A percentile compares a stretch with the other conserved stretches of the same genome.
Conservation (phyloP, 2,797 vertebrate species). For the Gallinago nigripennis region DNA sequence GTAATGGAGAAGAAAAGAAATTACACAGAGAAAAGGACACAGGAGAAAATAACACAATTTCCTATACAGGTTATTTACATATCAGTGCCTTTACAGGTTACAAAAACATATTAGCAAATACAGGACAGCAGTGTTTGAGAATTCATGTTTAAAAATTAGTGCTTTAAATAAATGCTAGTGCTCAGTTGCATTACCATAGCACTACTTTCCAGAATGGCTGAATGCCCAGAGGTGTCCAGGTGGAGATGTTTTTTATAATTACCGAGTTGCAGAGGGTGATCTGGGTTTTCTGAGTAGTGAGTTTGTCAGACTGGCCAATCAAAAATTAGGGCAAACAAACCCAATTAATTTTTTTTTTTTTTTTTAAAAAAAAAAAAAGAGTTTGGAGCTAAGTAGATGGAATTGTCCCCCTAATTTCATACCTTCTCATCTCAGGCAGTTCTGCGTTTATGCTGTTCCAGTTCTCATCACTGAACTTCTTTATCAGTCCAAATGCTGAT, state of each 20-base stretch:
- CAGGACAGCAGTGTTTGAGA: neutral
- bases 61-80: conserved; percentile 6
- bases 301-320: neutral
- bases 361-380: neutral
- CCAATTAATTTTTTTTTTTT: neutral
- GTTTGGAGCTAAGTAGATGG: neutral
- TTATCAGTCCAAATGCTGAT: neutral
- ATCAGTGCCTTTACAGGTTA: neutral
- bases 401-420: neutral
- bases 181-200: neutral
- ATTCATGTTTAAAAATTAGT: neutral
- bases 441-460: neutral
- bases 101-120: neutral
- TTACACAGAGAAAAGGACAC: neutral
- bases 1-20: neutral
- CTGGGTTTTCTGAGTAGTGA: neutral
- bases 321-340: neutral
- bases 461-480: neutral
- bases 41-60: neutral
- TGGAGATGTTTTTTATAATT: neutral
- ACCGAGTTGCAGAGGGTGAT: neutral
- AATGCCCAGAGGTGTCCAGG: neutral
- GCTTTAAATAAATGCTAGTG: neutral
- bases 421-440: neutral
- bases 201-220: neutral